phyloP scores from a whole-genome alignment of 2,797 vertebrate species.

The Scleropages formosus region DNA sequence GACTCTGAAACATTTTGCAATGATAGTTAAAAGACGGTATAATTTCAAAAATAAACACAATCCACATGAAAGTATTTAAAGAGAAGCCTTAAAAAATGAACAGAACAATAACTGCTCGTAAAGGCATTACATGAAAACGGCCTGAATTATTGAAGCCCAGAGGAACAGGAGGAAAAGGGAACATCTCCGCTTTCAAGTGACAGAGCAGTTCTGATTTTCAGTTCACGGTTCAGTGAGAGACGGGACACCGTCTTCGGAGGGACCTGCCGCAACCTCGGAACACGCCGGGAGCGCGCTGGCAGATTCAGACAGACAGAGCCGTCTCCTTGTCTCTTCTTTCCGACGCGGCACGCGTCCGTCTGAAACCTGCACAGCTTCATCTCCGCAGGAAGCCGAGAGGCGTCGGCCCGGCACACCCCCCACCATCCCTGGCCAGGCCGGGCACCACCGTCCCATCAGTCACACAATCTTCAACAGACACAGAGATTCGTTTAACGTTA shows the following conservation, averaged over 20 bases:
- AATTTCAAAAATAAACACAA: neutral
- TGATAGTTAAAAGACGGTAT: no score
- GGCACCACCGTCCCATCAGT: neutral
- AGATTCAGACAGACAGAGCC: neutral
- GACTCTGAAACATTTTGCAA: neutral
- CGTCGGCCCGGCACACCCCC: neutral
- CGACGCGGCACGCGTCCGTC: neutral
- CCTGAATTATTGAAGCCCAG: neutral
- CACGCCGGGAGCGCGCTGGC: neutral
- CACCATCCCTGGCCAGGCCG: no score
- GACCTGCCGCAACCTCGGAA: neutral
- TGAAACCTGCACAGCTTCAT: neutral
- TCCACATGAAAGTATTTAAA: neutral
- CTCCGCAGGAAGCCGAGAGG: neutral
- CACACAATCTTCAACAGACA: no score
- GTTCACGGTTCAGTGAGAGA: neutral
- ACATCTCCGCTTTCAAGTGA: neutral
- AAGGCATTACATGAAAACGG: neutral
- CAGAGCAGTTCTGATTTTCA: neutral
- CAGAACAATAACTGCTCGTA: slow-evolving; percentile 1
- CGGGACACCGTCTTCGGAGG: neutral
- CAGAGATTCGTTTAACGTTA: no score
- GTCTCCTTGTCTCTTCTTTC: neutral
- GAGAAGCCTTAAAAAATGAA: neutral
- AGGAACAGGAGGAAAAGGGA: neutral